Evolutionary conservation across 2,888 invertebrate species (phyloP).

Genomic region (Monoplex corrugatus): DNA sequence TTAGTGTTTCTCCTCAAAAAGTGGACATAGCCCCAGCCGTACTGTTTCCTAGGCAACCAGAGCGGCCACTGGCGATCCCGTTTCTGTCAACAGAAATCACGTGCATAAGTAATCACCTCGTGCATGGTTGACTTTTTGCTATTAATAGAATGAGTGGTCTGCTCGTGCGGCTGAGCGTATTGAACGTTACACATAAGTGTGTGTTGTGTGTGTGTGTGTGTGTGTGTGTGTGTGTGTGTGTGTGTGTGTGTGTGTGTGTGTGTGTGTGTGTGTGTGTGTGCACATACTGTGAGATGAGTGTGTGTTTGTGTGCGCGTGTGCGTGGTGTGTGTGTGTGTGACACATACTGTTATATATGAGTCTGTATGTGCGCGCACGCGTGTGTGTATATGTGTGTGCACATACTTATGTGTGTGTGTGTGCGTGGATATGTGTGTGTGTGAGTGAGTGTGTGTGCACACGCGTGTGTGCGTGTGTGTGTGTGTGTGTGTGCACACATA

Average conservation of each 20-base stretch:
- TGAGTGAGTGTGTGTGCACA: not conserved
- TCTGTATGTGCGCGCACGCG: too few species aligned
- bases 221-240: constrained; percentile 5
- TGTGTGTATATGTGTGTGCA: constrained; percentile 13
- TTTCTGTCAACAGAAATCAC: constrained; percentile 76
- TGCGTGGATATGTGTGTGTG: not conserved
- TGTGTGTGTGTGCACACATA: too few species aligned
- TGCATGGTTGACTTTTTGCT: not conserved
- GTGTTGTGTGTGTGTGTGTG: not conserved
- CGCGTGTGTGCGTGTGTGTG: too few species aligned
- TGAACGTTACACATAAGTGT: not conserved
- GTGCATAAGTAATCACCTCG: not conserved
- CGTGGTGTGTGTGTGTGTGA: not conserved
- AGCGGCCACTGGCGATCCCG: constrained; percentile 83
- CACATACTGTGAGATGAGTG: too few species aligned
- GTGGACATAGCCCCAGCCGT: constrained; percentile 83
- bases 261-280: constrained; percentile 33
- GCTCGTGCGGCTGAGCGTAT: not conserved
- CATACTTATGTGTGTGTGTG: constrained; percentile 9
- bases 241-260: constrained; percentile 36
- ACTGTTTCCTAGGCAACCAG: constrained; percentile 85
- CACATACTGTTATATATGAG: too few species aligned
- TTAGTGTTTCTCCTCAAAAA: constrained; percentile 76
- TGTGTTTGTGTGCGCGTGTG: constrained; percentile 14
- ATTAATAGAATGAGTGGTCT: not conserved